These are phyloP conservation scores for Nematopogon swammerdamellus DNA, from an alignment of 2,888 invertebrate species.

Conservation along the genomic window DNA sequence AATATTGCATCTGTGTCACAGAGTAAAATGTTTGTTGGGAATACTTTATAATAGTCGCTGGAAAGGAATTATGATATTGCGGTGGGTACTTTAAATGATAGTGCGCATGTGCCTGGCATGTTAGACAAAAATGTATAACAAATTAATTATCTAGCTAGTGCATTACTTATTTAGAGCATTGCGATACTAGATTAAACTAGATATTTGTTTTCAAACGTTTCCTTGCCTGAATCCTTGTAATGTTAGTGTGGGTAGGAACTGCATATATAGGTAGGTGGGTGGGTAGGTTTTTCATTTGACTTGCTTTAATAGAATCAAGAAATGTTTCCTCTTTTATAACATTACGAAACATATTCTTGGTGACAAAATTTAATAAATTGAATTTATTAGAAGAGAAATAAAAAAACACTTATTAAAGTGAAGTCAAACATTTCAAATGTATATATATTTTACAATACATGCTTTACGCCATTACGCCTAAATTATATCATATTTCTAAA, in stretches of 20 bases:
- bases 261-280: too few relatives aligned
- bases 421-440: background rate
- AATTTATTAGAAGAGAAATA: background rate
- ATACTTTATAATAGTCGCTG: too few relatives aligned
- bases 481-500: too few relatives aligned
- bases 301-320: conserved; percentile 22
- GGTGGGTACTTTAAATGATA: background rate
- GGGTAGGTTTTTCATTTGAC: conserved; percentile 55
- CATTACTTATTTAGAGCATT: background rate
- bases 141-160: too few relatives aligned
- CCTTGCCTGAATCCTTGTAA: too few relatives aligned
- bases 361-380: background rate
- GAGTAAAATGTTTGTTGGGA: too few relatives aligned
- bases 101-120: background rate
- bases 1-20: too few relatives aligned
- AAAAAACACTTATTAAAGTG: background rate
- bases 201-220: too few relatives aligned
- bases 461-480: too few relatives aligned
- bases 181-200: background rate
- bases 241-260: too few relatives aligned
- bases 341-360: background rate
- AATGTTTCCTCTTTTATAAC: background rate
- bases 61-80: background rate
- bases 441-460: too few relatives aligned
- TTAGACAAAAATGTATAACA: background rate